Evolutionary conservation across 2,888 invertebrate species (phyloP), one percentile per base, ranked within the genome.

Genomic region (Oscheius sp.): DNA sequence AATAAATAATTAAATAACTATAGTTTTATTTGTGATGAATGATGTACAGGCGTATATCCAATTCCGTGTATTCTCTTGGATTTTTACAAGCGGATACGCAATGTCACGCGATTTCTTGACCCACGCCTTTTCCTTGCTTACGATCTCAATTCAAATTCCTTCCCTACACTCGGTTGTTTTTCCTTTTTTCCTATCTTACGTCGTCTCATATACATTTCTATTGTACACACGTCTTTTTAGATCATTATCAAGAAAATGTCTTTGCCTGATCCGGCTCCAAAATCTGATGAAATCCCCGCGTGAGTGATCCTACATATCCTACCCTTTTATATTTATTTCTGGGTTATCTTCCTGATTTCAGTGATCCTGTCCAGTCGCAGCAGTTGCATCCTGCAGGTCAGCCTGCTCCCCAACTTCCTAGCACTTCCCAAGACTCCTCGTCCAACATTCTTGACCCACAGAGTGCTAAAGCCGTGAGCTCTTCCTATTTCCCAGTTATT

Each of bases 261-360:
- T 35, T 9, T 35, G 35, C 35, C 35, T 3, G 35, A 35, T 35
- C 35, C 35, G 35, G 23, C 25, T 55, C 55, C 12, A 55, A 61
- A n/a, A 41, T 18, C 61, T 16, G 61, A 61, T 13, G 61, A 61
- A 1, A 61, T 61, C 18, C 61, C 61, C 21, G n/a, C 61, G 61
- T 61, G 41, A 43, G 61, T 61, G 35, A 13, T n/a, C n/a, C n/a
- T n/a, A n/a, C n/a, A n/a, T n/a, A n/a, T n/a, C n/a, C 27, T 29
- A 13, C 27, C 29, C 25, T 58, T 9, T 58, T 27, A 1, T 13
- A 7, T 23, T 29, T 58, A 58, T 12, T 55, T 55, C 55, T 23
- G 25, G 25, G 3, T 25, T 55, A 55, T 55, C 23, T 21, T 55
- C 13, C 16, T 43, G 1, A 1, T 58, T 29, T 58, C n/a, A 61